Evolutionary conservation across 2,888 invertebrate genomes (phyloP).

Genomic region (Caenorhabditis afra): DNA sequence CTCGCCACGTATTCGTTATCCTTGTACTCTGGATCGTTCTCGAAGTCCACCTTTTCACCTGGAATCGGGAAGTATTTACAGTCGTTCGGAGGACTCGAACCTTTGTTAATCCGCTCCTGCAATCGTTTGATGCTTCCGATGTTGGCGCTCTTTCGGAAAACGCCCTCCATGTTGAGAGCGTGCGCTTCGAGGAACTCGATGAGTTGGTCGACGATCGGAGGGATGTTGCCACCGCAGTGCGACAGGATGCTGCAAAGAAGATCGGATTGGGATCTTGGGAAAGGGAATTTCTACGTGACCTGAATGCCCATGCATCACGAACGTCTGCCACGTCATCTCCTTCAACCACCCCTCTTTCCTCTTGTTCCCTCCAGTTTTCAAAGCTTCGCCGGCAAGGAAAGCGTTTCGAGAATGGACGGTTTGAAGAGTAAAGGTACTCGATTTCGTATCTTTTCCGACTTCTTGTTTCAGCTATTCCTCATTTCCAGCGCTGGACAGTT

Average conservation of each 20-base stretch:
- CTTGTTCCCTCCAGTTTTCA: too few relatives aligned
- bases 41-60: constrained; percentile 86
- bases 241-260: constrained; percentile 86
- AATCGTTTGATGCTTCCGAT: constrained; percentile 89
- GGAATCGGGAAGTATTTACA: constrained; percentile 8
- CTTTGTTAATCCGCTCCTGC: constrained; percentile 90
- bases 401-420: constrained; percentile 5
- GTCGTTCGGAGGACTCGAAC: constrained; percentile 81
- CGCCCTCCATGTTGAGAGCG: constrained; percentile 87
- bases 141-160: constrained; percentile 94
- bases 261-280: neutral
- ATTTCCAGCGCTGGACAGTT: constrained; percentile 13
- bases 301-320: too few relatives aligned
- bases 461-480: too few relatives aligned
- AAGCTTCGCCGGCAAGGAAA: too few relatives aligned
- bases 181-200: constrained; percentile 87
- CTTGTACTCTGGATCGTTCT: constrained; percentile 74
- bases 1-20: constrained; percentile 89
- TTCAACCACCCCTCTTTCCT: too few relatives aligned
- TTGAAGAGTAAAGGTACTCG: constrained; percentile 19
- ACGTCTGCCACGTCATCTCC: too few relatives aligned
- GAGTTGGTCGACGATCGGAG: constrained; percentile 93
- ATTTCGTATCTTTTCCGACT: too few relatives aligned
- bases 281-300: neutral
- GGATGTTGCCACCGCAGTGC: constrained; percentile 90